Conservation (phyloP, 2,888 invertebrate genomes). For the Eupithecia centaureata region DNA sequence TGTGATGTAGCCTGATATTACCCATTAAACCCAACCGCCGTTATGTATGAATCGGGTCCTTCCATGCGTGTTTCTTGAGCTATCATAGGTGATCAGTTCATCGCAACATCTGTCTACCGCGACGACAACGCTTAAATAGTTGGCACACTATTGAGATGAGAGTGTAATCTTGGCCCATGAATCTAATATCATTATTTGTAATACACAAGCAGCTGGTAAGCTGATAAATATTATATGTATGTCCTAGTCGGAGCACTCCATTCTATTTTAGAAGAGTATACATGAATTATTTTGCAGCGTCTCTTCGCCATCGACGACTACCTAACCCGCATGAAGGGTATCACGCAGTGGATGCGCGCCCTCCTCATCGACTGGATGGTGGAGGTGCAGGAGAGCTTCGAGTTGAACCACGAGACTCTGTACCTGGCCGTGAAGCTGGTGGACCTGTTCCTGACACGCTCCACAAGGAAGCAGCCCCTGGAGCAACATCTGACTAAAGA, state of each 20-base stretch:
- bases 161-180: too few relatives aligned
- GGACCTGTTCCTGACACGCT: conserved; percentile 90
- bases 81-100: background rate
- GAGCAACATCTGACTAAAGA: conserved; percentile 89
- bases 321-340: conserved; percentile 89
- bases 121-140: background rate
- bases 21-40: background rate
- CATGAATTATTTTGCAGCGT: conserved; percentile 74
- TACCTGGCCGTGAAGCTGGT: conserved; percentile 98
- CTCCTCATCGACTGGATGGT: conserved; percentile 99
- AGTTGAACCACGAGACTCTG: conserved; percentile 98
- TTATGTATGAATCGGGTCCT: background rate
- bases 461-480: conserved; percentile 59
- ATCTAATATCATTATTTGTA: too few relatives aligned
- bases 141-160: too few relatives aligned
- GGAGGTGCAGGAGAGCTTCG: conserved; percentile 98
- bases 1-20: too few relatives aligned
- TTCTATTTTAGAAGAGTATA: background rate
- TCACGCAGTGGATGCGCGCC: conserved; percentile 95
- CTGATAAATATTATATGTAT: too few relatives aligned
- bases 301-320: conserved; percentile 92
- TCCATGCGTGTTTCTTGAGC: background rate
- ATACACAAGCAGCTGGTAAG: too few relatives aligned
- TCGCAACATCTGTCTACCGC: background rate
- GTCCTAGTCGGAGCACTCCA: too few relatives aligned